These are phyloP conservation scores for Muraenolepis orangiensis DNA, from an alignment of 2,797 vertebrate species.

Conservation along the genomic window DNA sequence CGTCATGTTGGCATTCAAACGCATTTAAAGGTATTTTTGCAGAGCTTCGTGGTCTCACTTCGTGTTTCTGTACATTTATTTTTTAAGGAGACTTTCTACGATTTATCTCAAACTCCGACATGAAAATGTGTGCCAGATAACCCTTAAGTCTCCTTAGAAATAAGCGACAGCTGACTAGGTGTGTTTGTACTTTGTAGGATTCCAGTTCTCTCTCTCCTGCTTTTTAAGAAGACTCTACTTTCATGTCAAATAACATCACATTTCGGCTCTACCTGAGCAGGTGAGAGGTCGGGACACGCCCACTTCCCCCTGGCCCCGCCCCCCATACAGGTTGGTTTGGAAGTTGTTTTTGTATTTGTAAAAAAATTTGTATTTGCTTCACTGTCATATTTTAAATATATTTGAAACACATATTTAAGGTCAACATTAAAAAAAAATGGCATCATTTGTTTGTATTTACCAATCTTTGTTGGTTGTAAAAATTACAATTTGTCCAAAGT, in stretches of 20 bases:
- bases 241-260: background rate
- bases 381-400: too few species aligned
- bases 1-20: background rate
- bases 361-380: too few species aligned
- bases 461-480: background rate
- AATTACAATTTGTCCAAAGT: too few species aligned
- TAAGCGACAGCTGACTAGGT: background rate
- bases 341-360: too few species aligned
- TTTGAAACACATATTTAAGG: background rate
- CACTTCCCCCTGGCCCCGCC: too few species aligned
- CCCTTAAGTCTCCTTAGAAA: background rate
- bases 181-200: background rate
- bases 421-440: background rate
- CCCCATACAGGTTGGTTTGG: too few species aligned
- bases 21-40: too few species aligned
- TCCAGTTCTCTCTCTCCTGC: background rate
- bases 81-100: background rate
- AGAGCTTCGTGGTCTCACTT: background rate
- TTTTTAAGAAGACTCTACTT: background rate
- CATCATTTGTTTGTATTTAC: background rate
- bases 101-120: background rate
- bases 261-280: too few species aligned
- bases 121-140: background rate
- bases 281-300: too few species aligned
- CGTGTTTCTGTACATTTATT: background rate